Evolutionary conservation across 2,797 vertebrate genomes (phyloP).

Genomic region (Tangara arthus): DNA sequence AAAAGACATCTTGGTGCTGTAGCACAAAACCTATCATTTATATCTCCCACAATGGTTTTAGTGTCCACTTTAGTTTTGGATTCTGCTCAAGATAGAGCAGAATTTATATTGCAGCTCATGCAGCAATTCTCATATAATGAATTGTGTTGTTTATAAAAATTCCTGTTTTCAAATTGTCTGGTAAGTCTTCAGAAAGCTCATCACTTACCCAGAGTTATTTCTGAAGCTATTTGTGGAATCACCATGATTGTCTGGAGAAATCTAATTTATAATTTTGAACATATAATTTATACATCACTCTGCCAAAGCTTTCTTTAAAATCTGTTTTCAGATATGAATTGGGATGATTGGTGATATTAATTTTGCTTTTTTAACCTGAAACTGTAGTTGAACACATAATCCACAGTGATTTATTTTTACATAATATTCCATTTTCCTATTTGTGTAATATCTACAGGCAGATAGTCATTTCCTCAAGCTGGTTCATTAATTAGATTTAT

Average conservation of each 20-base stretch:
- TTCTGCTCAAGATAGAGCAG: neutral
- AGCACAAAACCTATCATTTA: neutral
- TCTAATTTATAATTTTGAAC: constrained; percentile 69
- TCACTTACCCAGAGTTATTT: constrained; percentile 55
- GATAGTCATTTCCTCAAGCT: constrained; percentile 22
- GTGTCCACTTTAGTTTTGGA: neutral
- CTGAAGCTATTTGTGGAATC: constrained; percentile 67
- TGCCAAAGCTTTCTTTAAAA: constrained; percentile 54
- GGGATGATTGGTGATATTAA: constrained; percentile 48
- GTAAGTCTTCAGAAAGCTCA: constrained; percentile 58
- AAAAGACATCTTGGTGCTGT: neutral
- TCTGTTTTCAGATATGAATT: constrained; percentile 39
- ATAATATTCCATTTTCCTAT: constrained; percentile 41
- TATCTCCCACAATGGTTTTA: neutral
- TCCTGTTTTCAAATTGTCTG: constrained; percentile 64
- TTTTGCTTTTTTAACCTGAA: constrained; percentile 51
- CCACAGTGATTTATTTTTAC: constrained; percentile 56
- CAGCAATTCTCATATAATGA: constrained; percentile 37
- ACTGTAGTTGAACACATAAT: constrained; percentile 36
- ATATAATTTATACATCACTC: constrained; percentile 53
- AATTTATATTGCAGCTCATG: constrained; percentile 43
- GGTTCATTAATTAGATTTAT: constrained; percentile 58
- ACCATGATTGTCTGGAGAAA: constrained; percentile 64
- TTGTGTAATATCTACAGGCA: constrained; percentile 30
- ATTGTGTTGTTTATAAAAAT: constrained; percentile 40